Conservation (phyloP, 1,140 invertebrate genomes). For the Apocrypta bakeri region DNA sequence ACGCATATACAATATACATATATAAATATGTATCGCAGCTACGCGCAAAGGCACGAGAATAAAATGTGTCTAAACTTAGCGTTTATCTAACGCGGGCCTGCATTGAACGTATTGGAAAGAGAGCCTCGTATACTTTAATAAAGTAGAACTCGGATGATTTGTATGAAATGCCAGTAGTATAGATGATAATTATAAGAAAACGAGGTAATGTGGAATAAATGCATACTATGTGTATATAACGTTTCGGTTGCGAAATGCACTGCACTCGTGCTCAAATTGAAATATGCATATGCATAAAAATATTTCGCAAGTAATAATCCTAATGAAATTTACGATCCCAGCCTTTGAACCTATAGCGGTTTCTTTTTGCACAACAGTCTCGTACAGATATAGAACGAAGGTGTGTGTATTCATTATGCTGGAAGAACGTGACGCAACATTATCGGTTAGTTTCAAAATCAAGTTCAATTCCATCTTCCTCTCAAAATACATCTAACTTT, state of each 20-base stretch:
- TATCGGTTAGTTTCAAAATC: background rate
- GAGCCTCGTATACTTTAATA: background rate
- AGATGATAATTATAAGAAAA: background rate
- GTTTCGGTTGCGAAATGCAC: background rate
- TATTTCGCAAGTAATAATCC: constrained; percentile 33
- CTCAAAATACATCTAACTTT: too few species aligned
- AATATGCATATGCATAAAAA: constrained; percentile 27
- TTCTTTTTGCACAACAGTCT: background rate
- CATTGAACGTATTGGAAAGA: too few species aligned
- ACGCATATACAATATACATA: background rate
- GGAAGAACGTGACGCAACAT: background rate
- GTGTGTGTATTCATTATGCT: background rate
- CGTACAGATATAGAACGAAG: background rate
- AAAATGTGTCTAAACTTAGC: too few species aligned
- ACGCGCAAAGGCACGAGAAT: too few species aligned
- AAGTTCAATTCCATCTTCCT: background rate
- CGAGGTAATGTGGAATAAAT: constrained; percentile 4
- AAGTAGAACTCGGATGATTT: background rate
- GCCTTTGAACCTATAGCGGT: background rate
- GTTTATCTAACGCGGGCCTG: too few species aligned
- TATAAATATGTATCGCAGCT: too few species aligned
- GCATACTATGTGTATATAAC: background rate
- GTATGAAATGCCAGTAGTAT: background rate
- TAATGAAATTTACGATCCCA: constrained; percentile 32
- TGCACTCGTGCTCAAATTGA: constrained; percentile 5